Percentiles rank a stretch among this genome's conserved stretches.
Evolutionary conservation across 2,888 invertebrate genomes (phyloP).

Genomic region (Chloromyia formosa): DNA sequence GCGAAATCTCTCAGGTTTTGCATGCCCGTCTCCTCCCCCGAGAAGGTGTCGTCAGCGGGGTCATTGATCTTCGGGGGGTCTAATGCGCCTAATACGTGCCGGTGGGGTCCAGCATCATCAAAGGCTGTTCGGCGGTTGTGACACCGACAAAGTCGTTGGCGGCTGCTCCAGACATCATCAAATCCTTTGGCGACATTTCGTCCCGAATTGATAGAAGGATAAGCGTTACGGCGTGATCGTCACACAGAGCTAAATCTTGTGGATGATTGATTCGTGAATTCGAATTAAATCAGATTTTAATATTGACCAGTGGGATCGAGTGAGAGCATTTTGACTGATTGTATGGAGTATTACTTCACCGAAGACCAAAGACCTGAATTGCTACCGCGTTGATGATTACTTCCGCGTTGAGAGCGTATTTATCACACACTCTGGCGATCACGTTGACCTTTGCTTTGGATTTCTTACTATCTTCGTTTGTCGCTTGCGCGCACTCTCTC

Average conservation of each 20-base stretch:
- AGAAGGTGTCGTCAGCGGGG: neutral
- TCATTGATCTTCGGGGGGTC: neutral
- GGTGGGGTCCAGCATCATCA: neutral
- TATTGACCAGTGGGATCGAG: slow-evolving; percentile 64
- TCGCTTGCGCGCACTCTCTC: neutral
- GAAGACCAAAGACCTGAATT: neutral
- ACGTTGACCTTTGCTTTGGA: slow-evolving; percentile 3
- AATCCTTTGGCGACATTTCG: no score
- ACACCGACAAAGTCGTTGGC: neutral
- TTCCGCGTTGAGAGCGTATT: neutral
- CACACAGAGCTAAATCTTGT: no score
- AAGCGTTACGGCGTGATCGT: no score
- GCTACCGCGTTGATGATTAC: neutral
- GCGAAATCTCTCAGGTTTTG: neutral
- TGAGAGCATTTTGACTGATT: slow-evolving; percentile 55
- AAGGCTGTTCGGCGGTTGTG: neutral
- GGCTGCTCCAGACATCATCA: no score
- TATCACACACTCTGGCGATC: neutral
- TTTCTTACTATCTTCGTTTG: neutral
- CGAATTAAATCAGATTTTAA: slow-evolving; percentile 49
- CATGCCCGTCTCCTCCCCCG: neutral
- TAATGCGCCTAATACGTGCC: neutral
- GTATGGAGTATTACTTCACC: neutral
- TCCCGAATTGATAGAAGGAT: no score
- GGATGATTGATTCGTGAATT: no score